A percentile compares a stretch with the other conserved stretches of the same genome.
These are phyloP conservation scores for Hedychridium roseum DNA, from an alignment of 2,888 invertebrate species.

Conservation along the genomic window DNA sequence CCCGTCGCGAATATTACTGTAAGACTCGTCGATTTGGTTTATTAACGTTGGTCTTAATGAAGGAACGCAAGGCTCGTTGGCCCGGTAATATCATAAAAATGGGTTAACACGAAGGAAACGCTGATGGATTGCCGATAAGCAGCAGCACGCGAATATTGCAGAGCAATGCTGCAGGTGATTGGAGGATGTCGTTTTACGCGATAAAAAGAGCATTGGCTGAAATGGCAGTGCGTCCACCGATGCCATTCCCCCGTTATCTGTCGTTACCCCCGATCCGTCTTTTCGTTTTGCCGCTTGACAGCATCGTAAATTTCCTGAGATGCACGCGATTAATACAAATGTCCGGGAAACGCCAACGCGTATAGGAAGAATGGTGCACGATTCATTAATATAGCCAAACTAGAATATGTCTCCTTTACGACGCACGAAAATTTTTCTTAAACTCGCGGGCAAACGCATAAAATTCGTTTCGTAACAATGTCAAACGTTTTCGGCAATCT, in stretches of 20 bases:
- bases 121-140: conserved; percentile 41
- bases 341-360: not conserved
- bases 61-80: too few relatives aligned
- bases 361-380: not conserved
- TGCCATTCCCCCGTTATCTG: conserved; percentile 25
- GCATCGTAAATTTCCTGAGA: conserved; percentile 2
- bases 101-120: conserved; percentile 46
- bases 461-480: too few relatives aligned
- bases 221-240: not conserved
- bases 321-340: conserved; percentile 8
- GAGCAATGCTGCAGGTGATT: conserved; percentile 21
- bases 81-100: too few relatives aligned
- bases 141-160: conserved; percentile 34
- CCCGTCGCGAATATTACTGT: too few relatives aligned
- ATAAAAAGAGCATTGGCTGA: conserved; percentile 13
- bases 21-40: too few relatives aligned
- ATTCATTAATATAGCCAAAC: too few relatives aligned
- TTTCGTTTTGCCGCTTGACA: not conserved
- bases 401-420: too few relatives aligned
- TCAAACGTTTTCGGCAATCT: too few relatives aligned
- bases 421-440: too few relatives aligned
- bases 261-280: conserved; percentile 29
- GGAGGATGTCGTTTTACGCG: conserved; percentile 23
- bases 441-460: too few relatives aligned
- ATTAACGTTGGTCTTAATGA: too few relatives aligned